These are phyloP conservation scores for Halcyon leucocephala DNA, from an alignment of 2,797 vertebrate genomes.

Conservation along the genomic window DNA sequence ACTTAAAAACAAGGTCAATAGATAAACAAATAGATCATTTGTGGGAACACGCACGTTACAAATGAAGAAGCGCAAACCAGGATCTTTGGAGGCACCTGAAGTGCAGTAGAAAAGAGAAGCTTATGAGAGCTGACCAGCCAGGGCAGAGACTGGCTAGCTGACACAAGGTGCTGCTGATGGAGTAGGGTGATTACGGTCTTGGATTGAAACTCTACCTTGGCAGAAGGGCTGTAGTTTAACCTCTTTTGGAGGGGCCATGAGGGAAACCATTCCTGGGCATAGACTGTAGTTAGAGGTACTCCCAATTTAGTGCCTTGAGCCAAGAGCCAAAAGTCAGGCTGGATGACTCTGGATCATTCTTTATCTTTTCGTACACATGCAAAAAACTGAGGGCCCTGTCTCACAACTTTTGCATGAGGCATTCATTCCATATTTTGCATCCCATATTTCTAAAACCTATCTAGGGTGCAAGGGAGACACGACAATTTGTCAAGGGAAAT, in stretches of 20 bases:
- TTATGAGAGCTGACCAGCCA: rapidly evolving
- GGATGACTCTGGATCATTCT: neutral
- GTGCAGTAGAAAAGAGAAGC: neutral
- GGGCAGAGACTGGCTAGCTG: neutral
- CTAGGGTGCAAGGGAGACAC: neutral
- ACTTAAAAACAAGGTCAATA: neutral
- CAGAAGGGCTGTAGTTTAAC: neutral
- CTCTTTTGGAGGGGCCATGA: neutral
- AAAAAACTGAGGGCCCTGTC: neutral
- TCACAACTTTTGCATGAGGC: neutral
- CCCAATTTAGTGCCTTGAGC: rapidly evolving
- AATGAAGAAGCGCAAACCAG: neutral
- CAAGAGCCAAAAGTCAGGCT: neutral
- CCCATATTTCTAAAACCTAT: neutral
- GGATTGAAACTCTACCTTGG: neutral
- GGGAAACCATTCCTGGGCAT: neutral
- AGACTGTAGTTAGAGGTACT: neutral
- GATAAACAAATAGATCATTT: neutral
- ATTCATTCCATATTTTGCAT: neutral
- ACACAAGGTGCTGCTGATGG: neutral
- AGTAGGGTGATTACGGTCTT: rapidly evolving
- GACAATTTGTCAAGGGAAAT: neutral
- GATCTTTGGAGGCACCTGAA: neutral
- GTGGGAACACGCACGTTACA: neutral
- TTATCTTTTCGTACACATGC: neutral